Percentiles rank a stretch among this genome's conserved stretches.
phyloP scores from a whole-genome alignment of 2,113 vertebrate genomes.

The Aphyosemion australe region DNA sequence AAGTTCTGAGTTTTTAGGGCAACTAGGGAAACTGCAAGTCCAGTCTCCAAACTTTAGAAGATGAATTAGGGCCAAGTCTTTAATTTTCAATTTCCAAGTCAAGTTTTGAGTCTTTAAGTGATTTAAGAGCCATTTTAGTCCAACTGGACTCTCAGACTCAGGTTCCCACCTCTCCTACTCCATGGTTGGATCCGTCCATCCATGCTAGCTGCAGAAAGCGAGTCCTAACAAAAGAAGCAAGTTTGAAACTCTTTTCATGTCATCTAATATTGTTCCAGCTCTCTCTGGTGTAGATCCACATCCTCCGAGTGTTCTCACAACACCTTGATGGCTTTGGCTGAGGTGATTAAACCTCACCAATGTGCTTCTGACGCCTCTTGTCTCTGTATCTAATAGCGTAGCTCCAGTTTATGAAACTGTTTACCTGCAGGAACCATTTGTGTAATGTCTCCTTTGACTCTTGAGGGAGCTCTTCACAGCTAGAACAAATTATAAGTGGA shows the following conservation, averaged over 20 bases:
- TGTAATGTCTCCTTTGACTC: constrained; percentile 7
- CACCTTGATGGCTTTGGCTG: background rate
- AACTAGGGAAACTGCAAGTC: too few species aligned
- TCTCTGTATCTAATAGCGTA: background rate
- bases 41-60: too few species aligned
- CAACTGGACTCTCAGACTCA: too few species aligned
- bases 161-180: too few species aligned
- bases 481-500: constrained; percentile 3
- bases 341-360: background rate
- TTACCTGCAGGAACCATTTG: background rate
- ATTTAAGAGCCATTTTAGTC: too few species aligned
- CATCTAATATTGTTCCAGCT: background rate
- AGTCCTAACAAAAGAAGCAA: background rate
- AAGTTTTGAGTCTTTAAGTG: too few species aligned
- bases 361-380: background rate
- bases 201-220: too few species aligned
- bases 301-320: background rate
- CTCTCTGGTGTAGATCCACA: background rate
- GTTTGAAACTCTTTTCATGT: background rate
- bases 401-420: background rate
- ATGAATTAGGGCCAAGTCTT: too few species aligned
- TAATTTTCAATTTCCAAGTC: too few species aligned
- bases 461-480: background rate
- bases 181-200: too few species aligned
- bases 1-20: too few species aligned